Percentiles rank a stretch among this genome's conserved stretches.
Evolutionary conservation across 30 jellyfish, hydroid and myxozoan species (phyloP).

Genomic region (Calvadosia cruxmelitensis): DNA sequence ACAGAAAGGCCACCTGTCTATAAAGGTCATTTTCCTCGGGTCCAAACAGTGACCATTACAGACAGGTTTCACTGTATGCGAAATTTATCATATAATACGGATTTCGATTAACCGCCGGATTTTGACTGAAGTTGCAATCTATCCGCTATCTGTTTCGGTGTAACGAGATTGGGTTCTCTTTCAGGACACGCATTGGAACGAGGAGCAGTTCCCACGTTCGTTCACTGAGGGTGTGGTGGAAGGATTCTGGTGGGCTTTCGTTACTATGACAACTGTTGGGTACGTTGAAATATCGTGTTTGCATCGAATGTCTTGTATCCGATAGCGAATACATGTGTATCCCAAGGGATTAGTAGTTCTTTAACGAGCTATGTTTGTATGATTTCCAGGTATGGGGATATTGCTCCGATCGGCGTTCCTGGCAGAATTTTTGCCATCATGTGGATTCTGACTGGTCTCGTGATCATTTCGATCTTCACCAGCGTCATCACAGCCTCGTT

Average conservation of each 20-base stretch:
- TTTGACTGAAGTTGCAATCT: no score
- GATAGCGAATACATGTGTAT: no score
- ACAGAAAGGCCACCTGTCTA: no score
- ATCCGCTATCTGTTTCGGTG: no score
- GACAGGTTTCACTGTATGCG: no score
- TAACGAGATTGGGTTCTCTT: background rate
- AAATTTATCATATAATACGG: no score
- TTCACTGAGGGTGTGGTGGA: constrained; percentile 80
- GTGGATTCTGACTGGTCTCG: constrained; percentile 90
- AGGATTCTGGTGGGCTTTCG: constrained; percentile 99
- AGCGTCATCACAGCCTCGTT: constrained; percentile 89
- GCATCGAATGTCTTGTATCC: no score
- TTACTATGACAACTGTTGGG: constrained; percentile 99
- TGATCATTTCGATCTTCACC: constrained; percentile 82
- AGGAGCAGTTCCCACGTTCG: constrained; percentile 93
- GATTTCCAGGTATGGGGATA: constrained; percentile 74
- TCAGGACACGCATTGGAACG: constrained; percentile 98
- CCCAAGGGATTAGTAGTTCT: background rate
- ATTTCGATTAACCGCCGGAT: no score
- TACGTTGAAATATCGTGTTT: constrained; percentile 6
- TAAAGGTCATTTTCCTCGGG: no score
- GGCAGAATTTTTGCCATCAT: constrained; percentile 92
- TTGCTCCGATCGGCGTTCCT: constrained; percentile 97
- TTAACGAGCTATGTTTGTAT: background rate
- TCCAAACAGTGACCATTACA: no score